Evolutionary conservation across 2,113 vertebrate species (phyloP).

Genomic region (Lepidothrix coronata): DNA sequence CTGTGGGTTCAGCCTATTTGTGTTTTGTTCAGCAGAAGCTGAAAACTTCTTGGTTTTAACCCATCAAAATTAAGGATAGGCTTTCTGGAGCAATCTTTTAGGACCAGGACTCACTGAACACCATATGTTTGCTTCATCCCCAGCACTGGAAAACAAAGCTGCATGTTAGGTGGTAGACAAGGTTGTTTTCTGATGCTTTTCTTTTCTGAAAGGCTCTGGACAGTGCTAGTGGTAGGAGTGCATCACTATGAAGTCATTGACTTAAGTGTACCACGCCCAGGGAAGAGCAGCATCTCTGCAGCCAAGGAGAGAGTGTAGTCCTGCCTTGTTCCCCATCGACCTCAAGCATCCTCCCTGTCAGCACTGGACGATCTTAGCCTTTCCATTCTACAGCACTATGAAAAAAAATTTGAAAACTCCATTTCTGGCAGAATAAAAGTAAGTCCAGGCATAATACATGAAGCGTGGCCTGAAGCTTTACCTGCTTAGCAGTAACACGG

Average conservation of each 20-base stretch:
- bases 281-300: not conserved
- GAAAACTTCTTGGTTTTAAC: not conserved
- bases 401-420: not conserved
- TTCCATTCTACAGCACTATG: not conserved
- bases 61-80: not conserved
- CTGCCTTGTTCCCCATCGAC: not conserved
- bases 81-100: not conserved
- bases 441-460: not conserved
- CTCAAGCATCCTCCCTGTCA: rapidly evolving
- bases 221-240: not conserved
- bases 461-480: not conserved
- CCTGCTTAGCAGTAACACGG: not conserved
- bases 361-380: rapidly evolving
- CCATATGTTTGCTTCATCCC: not conserved
- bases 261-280: rapidly evolving
- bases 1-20: not conserved
- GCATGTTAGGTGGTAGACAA: not conserved
- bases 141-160: not conserved
- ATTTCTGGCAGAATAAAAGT: not conserved
- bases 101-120: not conserved
- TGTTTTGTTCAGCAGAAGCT: not conserved
- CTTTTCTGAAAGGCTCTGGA: not conserved
- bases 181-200: not conserved
- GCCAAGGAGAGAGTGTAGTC: rapidly evolving
- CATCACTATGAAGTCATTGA: not conserved